phyloP scores from a whole-genome alignment of 1,140 invertebrate species.

The Aphelinus atriplicis region DNA sequence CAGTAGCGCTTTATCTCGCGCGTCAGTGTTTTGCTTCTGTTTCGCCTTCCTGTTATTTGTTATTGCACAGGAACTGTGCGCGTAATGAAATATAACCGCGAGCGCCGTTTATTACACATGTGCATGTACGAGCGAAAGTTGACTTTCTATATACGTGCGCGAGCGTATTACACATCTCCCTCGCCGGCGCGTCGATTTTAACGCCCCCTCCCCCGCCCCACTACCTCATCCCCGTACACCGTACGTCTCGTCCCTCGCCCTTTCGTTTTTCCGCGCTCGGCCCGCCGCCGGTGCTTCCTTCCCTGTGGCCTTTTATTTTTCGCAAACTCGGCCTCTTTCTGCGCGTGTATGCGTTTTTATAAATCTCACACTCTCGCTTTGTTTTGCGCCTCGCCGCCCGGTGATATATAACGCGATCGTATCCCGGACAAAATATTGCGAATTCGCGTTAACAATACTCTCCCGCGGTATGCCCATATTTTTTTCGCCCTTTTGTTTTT shows the following conservation, averaged over 20 bases:
- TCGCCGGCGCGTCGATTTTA: no score
- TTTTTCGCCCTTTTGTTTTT: no score
- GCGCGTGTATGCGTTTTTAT: neutral
- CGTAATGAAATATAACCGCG: constrained; percentile 44
- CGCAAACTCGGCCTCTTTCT: neutral
- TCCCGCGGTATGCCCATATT: no score
- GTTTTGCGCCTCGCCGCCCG: neutral
- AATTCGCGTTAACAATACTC: neutral
- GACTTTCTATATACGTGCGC: no score
- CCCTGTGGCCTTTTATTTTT: no score
- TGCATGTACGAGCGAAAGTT: neutral
- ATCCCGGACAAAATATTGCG: neutral
- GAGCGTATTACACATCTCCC: no score
- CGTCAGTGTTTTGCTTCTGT: constrained; percentile 10
- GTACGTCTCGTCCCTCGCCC: no score
- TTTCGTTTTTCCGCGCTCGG: no score
- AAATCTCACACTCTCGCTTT: neutral
- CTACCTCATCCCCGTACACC: no score
- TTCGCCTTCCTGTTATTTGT: constrained; percentile 39
- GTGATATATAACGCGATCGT: neutral
- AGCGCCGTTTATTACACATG: neutral
- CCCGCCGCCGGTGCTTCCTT: no score
- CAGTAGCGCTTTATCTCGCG: neutral
- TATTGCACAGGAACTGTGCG: constrained; percentile 35
- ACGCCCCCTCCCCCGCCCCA: no score